Conservation (phyloP, 1,140 invertebrate species). For the Arctopsyche grandis region DNA sequence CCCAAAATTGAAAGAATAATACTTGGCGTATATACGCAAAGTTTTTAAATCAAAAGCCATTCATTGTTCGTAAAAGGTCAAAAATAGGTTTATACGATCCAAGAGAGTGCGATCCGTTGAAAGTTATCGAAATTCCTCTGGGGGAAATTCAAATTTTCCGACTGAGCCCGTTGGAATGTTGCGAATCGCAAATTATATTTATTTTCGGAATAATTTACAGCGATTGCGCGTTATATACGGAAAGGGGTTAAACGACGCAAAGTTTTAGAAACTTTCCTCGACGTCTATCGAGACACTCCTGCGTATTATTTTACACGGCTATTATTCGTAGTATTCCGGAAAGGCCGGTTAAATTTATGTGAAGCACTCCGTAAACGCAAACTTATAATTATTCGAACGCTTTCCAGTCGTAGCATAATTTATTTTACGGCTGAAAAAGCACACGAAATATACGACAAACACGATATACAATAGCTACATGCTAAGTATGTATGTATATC, state of each 20-base stretch:
- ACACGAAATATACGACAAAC: no score
- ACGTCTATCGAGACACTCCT: not conserved
- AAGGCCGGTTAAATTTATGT: not conserved
- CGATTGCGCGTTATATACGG: not conserved
- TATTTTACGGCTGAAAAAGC: not conserved
- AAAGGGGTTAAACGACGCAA: not conserved
- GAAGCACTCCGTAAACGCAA: not conserved
- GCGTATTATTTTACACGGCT: not conserved
- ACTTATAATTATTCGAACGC: constrained; percentile 23
- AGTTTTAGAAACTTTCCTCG: not conserved
- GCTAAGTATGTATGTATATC: no score
- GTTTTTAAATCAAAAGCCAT: not conserved
- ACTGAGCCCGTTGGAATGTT: not conserved
- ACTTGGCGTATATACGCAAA: not conserved
- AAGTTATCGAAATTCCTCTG: not conserved
- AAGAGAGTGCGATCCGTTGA: not conserved
- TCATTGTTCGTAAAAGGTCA: not conserved
- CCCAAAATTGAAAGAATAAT: not conserved
- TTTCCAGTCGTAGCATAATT: not conserved
- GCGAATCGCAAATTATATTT: no score
- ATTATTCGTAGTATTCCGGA: constrained; percentile 6
- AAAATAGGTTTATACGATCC: not conserved
- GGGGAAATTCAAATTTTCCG: not conserved
- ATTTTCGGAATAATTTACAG: not conserved
- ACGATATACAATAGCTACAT: no score